Conservation (phyloP, 53 echinoderm and acorn worm genomes). For the Temnopleurus reevesii region DNA sequence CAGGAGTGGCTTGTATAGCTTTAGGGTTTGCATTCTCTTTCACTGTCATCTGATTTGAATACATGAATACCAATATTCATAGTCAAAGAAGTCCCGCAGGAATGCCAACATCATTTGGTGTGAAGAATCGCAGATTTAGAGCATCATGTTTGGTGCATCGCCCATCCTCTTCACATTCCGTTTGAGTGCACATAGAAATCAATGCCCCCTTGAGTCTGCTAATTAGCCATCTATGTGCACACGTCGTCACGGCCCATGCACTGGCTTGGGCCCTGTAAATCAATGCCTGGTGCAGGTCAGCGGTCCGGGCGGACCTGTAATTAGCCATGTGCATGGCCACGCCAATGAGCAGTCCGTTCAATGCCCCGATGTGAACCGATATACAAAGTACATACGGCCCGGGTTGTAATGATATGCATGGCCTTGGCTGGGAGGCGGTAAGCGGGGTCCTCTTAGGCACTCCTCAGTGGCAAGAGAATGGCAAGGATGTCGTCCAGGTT, state of each 20-base stretch:
- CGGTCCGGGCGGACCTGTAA: constrained; percentile 25
- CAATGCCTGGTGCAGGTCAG: constrained; percentile 49
- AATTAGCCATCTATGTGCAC: constrained; percentile 36
- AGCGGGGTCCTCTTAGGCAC: not conserved
- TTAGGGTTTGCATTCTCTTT: not conserved
- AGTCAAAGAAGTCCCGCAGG: not conserved
- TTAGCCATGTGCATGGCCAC: constrained; percentile 15
- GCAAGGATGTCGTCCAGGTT: constrained; percentile 35
- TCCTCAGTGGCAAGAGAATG: not conserved
- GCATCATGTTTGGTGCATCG: constrained; percentile 7
- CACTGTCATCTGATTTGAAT: constrained; percentile 30
- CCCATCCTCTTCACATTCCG: not conserved
- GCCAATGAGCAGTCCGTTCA: constrained; percentile 7
- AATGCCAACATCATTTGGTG: not conserved
- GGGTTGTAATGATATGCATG: constrained; percentile 30
- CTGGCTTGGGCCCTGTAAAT: constrained; percentile 24
- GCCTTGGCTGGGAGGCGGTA: constrained; percentile 4
- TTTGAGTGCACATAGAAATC: constrained; percentile 34
- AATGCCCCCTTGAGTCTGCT: constrained; percentile 45
- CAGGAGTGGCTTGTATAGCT: too few species aligned
- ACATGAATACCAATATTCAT: not conserved
- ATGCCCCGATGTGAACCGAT: constrained; percentile 43
- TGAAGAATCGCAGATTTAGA: constrained; percentile 19
- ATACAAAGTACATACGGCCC: constrained; percentile 41
- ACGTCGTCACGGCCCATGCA: constrained; percentile 29